Evolutionary conservation across 1,140 invertebrate genomes (phyloP).

Genomic region (Drosophila pachea): DNA sequence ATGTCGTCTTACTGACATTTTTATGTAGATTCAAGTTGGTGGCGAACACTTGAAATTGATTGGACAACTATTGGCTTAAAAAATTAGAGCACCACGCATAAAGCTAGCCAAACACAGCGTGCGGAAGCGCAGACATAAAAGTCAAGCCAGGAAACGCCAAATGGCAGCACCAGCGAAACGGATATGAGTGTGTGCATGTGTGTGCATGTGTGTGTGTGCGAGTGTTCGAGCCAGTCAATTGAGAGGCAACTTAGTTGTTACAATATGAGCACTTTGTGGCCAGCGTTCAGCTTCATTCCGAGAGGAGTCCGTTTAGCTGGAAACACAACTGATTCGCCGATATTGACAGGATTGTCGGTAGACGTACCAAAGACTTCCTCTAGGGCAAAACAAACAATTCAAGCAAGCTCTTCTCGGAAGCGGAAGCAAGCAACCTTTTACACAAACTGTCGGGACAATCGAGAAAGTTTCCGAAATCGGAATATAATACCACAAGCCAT

Average conservation of each 20-base stretch:
- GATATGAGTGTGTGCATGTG: conserved; percentile 6
- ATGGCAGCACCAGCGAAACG: conserved; percentile 35
- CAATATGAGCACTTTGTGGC: conserved; percentile 65
- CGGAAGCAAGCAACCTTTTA: no score
- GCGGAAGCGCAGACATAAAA: conserved; percentile 65
- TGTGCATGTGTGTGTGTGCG: conserved; percentile 8
- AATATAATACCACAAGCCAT: no score
- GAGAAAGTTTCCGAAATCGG: no score
- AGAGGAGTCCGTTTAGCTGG: conserved; percentile 7
- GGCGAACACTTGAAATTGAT: conserved; percentile 69
- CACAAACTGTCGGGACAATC: neutral
- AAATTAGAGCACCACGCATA: conserved; percentile 72
- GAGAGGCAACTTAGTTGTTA: conserved; percentile 47
- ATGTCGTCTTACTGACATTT: conserved; percentile 31
- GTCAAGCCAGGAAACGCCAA: conserved; percentile 59
- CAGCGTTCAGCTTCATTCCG: conserved; percentile 10
- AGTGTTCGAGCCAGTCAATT: conserved; percentile 17
- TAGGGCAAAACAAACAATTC: no score
- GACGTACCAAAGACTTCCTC: neutral
- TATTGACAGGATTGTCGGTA: neutral
- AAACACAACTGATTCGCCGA: neutral
- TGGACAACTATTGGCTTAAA: conserved; percentile 71
- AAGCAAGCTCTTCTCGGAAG: no score
- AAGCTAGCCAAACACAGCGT: conserved; percentile 44
- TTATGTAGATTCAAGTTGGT: conserved; percentile 74